A percentile compares a stretch with the other conserved stretches of the same genome.
Evolutionary conservation across 2,888 invertebrate genomes (phyloP).

Genomic region (Lissonota sp.): DNA sequence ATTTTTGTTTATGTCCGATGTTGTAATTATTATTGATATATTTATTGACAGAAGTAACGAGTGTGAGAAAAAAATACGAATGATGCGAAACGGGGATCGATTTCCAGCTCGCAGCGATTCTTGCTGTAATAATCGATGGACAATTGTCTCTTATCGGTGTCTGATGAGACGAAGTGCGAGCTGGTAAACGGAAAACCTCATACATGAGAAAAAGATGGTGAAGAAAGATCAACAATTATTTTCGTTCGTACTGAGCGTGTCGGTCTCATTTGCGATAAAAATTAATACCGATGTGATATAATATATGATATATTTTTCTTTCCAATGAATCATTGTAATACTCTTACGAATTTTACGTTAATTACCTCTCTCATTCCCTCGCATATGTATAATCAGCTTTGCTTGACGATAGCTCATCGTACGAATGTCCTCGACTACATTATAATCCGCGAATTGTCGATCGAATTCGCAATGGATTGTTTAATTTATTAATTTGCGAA

Average conservation of each 20-base stretch:
- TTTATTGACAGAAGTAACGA: slow-evolving; percentile 60
- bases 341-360: slow-evolving; percentile 27
- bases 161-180: slow-evolving; percentile 29
- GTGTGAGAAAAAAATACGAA: slow-evolving; percentile 16
- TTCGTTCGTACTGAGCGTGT: slow-evolving; percentile 44
- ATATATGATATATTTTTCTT: slow-evolving; percentile 53
- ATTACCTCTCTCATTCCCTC: slow-evolving; percentile 10
- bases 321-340: slow-evolving; percentile 56
- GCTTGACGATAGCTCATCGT: slow-evolving; percentile 64
- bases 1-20: slow-evolving; percentile 69
- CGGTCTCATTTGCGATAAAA: slow-evolving; percentile 55
- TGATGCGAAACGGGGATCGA: slow-evolving; percentile 35
- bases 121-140: slow-evolving; percentile 35
- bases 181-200: slow-evolving; percentile 19
- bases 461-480: background rate
- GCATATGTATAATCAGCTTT: slow-evolving; percentile 64
- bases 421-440: slow-evolving; percentile 47
- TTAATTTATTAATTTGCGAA: background rate
- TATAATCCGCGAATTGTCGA: slow-evolving; percentile 50
- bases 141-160: slow-evolving; percentile 30
- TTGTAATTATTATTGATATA: slow-evolving; percentile 69
- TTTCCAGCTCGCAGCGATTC: slow-evolving; percentile 43
- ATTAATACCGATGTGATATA: slow-evolving; percentile 62
- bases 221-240: slow-evolving; percentile 38
- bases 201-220: background rate